Conservation (phyloP, 2,113 vertebrate species). For the Bungarus multicinctus region DNA sequence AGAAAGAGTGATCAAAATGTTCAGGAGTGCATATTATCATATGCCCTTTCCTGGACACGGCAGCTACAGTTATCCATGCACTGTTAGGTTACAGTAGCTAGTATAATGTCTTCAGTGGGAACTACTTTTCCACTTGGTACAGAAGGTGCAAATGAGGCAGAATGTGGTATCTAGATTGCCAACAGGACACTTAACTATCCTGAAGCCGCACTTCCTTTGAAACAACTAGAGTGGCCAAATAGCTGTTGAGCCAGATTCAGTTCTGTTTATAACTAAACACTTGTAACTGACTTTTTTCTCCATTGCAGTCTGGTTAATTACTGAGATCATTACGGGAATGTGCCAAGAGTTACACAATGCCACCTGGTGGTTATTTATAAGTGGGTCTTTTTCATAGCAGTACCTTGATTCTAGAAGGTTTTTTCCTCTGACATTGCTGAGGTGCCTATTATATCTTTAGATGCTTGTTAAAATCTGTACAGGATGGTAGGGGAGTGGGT, state of each 20-base stretch:
- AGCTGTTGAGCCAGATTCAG: background rate
- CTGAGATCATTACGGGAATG: background rate
- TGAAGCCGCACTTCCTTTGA: background rate
- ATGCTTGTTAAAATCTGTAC: background rate
- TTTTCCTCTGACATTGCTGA: background rate
- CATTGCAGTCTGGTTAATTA: background rate
- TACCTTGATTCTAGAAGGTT: background rate
- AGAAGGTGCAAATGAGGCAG: background rate
- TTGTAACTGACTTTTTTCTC: background rate
- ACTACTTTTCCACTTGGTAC: background rate
- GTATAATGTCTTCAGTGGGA: background rate
- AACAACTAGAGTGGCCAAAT: background rate
- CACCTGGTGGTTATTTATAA: background rate
- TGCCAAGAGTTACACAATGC: background rate
- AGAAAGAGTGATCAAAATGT: background rate
- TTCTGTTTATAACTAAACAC: background rate
- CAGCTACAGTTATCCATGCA: background rate
- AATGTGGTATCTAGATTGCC: background rate
- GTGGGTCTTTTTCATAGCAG: background rate
- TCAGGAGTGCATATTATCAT: background rate
- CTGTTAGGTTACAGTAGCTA: background rate
- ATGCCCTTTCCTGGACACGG: background rate
- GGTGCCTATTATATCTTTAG: background rate
- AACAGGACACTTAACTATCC: background rate
- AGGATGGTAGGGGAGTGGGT: background rate